Percentiles rank a stretch among this genome's conserved stretches.
phyloP scores from a whole-genome alignment of 2,888 invertebrate genomes.

The Biston stratarius region DNA sequence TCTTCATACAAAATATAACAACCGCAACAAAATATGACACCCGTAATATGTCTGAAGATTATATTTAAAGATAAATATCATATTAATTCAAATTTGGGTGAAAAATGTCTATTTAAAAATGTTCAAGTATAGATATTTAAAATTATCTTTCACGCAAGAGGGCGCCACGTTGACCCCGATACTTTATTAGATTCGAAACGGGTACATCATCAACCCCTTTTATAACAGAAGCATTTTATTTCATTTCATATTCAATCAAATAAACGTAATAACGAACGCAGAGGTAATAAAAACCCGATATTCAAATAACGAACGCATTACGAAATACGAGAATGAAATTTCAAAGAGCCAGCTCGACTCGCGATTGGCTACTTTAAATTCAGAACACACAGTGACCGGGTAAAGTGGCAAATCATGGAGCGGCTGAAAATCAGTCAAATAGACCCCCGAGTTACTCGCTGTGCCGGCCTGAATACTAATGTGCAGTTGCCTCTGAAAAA shows the following conservation, averaged over 20 bases:
- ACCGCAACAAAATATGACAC: too few species aligned
- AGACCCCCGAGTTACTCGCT: conserved; percentile 79
- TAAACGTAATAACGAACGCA: conserved; percentile 49
- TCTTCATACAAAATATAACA: too few species aligned
- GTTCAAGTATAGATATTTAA: background rate
- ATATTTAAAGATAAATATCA: too few species aligned
- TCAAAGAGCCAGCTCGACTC: conserved; percentile 65
- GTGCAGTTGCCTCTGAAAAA: conserved; percentile 50
- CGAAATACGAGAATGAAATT: conserved; percentile 79
- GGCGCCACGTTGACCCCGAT: conserved; percentile 18
- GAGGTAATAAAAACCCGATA: conserved; percentile 68
- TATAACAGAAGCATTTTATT: conserved; percentile 28
- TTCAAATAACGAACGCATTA: conserved; percentile 76
- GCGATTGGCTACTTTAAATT: conserved; percentile 77
- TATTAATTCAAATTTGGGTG: too few species aligned
- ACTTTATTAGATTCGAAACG: conserved; percentile 15
- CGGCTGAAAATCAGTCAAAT: conserved; percentile 86
- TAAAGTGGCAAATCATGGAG: conserved; percentile 86
- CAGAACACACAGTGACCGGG: conserved; percentile 79
- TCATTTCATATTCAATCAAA: conserved; percentile 44
- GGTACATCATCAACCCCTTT: conserved; percentile 30
- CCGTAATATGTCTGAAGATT: too few species aligned
- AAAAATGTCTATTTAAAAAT: too few species aligned
- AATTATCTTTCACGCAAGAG: background rate
- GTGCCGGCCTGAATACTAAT: conserved; percentile 70